Evolutionary conservation across 2,888 invertebrate genomes (phyloP), one percentile per base, ranked within the genome.

Genomic region (Drosophila colorata): DNA sequence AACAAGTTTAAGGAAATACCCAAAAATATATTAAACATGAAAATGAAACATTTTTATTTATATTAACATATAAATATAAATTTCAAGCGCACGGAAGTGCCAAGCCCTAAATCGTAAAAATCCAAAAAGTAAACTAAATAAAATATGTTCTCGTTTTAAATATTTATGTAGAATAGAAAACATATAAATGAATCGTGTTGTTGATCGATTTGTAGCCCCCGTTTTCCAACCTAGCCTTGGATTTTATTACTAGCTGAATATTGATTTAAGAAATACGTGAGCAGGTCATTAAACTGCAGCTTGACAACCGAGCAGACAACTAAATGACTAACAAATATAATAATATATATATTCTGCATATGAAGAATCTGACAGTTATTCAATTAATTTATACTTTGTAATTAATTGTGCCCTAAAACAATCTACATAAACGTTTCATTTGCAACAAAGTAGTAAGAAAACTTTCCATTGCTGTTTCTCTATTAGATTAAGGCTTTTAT

Each of bases 251-350:
- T 13, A 7, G 8, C 13, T 31, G 5, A 35, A 35, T 47, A 25
- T 28, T 33, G 4, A 47, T 16, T 23, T 18, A 35, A 44, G 14
- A 11, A 44, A 35, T 7, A 33, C 18, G 31, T 25, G 40, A 11
- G 41, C 8, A 35, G 69, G 48, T 74, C 69, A 49, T 74, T 74
- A 33, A 69, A 58, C 73, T 20, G 33, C n/a, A 16, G 41, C n/a
- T 47, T 37, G 37, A 37, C 40, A 53, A 65, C 11, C 38, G 38
- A 25, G 20, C 5, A 33, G 47, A 37, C 47, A 18, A 41, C 35
- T 37, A 37, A 33, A 41, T 33, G 37, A 46, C 14, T 31, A 14
- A 13, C 9, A 33, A 23, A 56, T 28, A 7, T 18, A 5, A n/a
- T n/a, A n/a, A n/a, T 25, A 11, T 35, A 11, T 8, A 28, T 8